Base-by-base conservation (phyloP, 2,888 invertebrate species). In the Belgica antarctica region DNA sequence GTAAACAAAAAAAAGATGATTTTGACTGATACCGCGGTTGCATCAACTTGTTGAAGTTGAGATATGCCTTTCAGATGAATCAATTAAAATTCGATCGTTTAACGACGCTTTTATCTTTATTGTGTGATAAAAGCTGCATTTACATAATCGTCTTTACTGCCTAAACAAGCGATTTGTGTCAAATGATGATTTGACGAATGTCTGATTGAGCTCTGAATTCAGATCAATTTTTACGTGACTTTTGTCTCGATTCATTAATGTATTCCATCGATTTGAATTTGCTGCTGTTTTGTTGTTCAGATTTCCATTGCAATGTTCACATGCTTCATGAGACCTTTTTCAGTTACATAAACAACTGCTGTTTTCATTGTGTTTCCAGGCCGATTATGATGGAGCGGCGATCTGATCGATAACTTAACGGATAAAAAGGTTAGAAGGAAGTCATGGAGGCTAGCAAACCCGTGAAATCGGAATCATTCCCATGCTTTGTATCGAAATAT, bases 61-160 rank as follows among this genome's bases (percentile, higher is more conserved):
- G 34, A 7, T 34, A 8, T 34, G 34, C 7, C 34, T 34, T 34
- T 34, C 12, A 34, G 7, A 8, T 8, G 7, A 41, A 41, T 41
- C 41, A 41, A 41, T 41, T 41, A 41, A 41, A 41, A 41, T 3
- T 5, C 41, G 41, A 41, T 41, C 41, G 15, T 41, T 41, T n/a
- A n/a, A n/a, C n/a, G n/a, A n/a, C n/a, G n/a, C n/a, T n/a, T n/a
- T n/a, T 41, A 12, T 15, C n/a, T 41, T 41, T 41, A 41, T 41
- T 15, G 15, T 41, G 41, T 41, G 41, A 41, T n/a, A 41, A 41
- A n/a, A n/a, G 41, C 12, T 12, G 15, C 41, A 41, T 41, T 41
- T 41, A 41, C 41, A 41, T 41, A 41, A 41, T 41, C n/a, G n/a
- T n/a, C 41, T 41, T 41, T 41, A 41, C 41, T 12, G 15, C n/a